Percentiles rank a stretch among this genome's conserved stretches.
These are phyloP conservation scores for Thaumatotibia leucotreta DNA, from an alignment of 1,140 invertebrate species.

Conservation along the genomic window DNA sequence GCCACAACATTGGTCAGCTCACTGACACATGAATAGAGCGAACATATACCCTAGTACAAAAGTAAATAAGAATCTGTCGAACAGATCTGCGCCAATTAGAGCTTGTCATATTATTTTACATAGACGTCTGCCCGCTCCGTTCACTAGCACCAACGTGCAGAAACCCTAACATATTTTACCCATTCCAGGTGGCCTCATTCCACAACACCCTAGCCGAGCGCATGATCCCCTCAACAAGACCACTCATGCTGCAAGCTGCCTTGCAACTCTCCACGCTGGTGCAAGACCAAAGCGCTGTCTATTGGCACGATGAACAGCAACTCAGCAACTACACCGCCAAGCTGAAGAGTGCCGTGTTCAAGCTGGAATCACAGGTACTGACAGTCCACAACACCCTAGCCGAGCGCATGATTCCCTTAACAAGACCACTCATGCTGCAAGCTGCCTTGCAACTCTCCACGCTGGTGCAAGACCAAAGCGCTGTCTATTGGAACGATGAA, in stretches of 20 bases:
- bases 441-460: slow-evolving; percentile 92
- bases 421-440: slow-evolving; percentile 96
- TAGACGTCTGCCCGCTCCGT: too few relatives aligned
- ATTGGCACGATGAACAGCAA: slow-evolving; percentile 92
- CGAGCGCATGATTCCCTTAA: slow-evolving; percentile 96
- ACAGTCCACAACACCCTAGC: slow-evolving; percentile 99
- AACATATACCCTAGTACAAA: too few relatives aligned
- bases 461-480: slow-evolving; percentile 92
- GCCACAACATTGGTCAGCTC: too few relatives aligned
- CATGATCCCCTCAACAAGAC: slow-evolving; percentile 96
- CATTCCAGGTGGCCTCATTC: slow-evolving; percentile 93
- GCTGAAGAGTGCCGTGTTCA: slow-evolving; percentile 85
- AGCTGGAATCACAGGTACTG: slow-evolving; percentile 88
- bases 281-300: slow-evolving; percentile 91
- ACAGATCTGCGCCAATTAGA: too few relatives aligned
- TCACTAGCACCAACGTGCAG: too few relatives aligned
- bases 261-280: slow-evolving; percentile 93
- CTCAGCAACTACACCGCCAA: slow-evolving; percentile 91
- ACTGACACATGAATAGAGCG: too few relatives aligned
- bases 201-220: slow-evolving; percentile 98
- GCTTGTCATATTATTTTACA: too few relatives aligned
- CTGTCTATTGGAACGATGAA: slow-evolving; percentile 94
- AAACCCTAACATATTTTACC: too few relatives aligned
- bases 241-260: slow-evolving; percentile 96
- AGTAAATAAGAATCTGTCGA: too few relatives aligned